Conservation (phyloP, 2,888 invertebrate species). For the Luperina nickerlii region DNA sequence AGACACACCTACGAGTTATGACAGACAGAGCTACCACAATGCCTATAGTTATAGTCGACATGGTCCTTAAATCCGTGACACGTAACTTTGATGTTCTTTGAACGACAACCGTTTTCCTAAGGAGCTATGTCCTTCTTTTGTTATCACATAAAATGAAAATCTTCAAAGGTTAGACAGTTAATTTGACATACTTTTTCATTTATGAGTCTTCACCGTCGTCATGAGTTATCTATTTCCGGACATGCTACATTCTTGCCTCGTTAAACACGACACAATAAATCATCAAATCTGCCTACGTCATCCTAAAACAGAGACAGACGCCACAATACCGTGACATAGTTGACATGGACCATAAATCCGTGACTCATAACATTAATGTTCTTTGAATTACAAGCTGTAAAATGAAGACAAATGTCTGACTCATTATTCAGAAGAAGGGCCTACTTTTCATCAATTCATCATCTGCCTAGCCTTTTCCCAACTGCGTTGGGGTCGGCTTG, state of each 20-base stretch:
- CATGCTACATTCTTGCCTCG: not conserved
- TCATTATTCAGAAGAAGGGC: not conserved
- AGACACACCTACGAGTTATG: not conserved
- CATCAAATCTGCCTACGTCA: not conserved
- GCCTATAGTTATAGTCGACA: not conserved
- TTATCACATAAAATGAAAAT: not conserved
- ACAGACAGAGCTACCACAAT: not conserved
- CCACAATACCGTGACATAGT: not conserved
- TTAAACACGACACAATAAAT: constrained; percentile 3
- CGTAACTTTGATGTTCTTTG: not conserved
- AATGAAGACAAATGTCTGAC: constrained; percentile 19
- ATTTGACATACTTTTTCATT: too few species aligned
- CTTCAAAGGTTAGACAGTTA: too few species aligned
- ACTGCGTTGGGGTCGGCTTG: too few species aligned
- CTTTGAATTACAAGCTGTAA: constrained; percentile 3
- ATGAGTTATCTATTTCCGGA: not conserved
- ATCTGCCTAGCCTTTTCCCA: too few species aligned
- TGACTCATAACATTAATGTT: not conserved
- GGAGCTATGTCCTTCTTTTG: too few species aligned
- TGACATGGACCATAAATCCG: not conserved
- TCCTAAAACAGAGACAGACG: not conserved
- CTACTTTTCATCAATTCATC: not conserved
- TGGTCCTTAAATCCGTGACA: not conserved
- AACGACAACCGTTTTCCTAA: not conserved
- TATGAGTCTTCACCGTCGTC: too few species aligned